Percentiles rank a stretch among this genome's conserved stretches.
These are phyloP conservation scores for Drosophila siamana DNA, from an alignment of 2,888 invertebrate species.

Conservation along the genomic window DNA sequence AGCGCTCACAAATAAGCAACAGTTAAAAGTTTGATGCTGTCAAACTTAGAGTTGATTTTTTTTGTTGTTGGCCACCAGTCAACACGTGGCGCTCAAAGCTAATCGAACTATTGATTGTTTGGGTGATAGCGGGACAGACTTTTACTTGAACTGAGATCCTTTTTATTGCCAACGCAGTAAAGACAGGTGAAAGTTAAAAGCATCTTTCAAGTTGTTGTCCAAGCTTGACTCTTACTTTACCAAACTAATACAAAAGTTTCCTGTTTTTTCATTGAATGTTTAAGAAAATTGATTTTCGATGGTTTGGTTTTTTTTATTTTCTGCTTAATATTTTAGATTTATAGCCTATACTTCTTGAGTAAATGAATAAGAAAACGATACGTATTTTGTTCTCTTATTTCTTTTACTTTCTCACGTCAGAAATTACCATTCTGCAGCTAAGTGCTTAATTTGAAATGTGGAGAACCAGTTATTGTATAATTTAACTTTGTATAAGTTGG, in stretches of 20 bases:
- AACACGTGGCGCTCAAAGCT: slow-evolving; percentile 75
- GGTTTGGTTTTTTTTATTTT: slow-evolving; percentile 24
- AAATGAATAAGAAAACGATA: not conserved
- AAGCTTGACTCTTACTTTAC: slow-evolving; percentile 71
- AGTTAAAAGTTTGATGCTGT: slow-evolving; percentile 71
- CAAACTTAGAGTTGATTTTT: slow-evolving; percentile 51
- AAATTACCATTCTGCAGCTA: slow-evolving; percentile 36
- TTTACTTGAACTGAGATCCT: slow-evolving; percentile 49
- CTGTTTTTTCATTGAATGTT: slow-evolving; percentile 61
- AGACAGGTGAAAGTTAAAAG: slow-evolving; percentile 74
- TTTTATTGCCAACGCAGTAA: slow-evolving; percentile 60
- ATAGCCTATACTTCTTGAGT: not conserved
- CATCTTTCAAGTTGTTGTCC: slow-evolving; percentile 53
- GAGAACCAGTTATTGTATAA: slow-evolving; percentile 46
- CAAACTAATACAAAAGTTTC: slow-evolving; percentile 72
- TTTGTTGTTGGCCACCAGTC: slow-evolving; percentile 48
- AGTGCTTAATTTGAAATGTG: slow-evolving; percentile 49
- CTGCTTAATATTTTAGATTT: slow-evolving; percentile 10
- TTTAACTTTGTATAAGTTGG: slow-evolving; percentile 30
- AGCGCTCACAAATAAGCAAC: slow-evolving; percentile 71
- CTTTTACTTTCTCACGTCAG: slow-evolving; percentile 8
- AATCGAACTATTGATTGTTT: slow-evolving; percentile 80
- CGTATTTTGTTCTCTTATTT: not conserved
- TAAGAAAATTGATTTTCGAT: slow-evolving; percentile 79
- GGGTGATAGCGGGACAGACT: slow-evolving; percentile 70